Conservation (phyloP, 2,888 invertebrate species). For the Drosophila siamana region DNA sequence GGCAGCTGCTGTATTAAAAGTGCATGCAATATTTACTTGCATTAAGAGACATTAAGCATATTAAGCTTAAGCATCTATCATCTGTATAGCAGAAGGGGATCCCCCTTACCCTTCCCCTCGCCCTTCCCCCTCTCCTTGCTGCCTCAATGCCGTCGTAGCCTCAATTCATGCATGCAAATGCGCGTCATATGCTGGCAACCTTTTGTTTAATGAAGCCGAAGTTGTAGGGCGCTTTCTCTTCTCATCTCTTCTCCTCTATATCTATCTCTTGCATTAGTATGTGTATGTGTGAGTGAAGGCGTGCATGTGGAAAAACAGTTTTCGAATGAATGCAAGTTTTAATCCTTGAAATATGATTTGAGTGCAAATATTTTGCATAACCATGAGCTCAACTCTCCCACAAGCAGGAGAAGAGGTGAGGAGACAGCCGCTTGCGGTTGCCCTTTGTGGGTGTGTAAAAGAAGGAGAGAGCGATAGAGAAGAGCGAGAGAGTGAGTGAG, state of each 20-base stretch:
- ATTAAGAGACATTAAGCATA: conserved; percentile 63
- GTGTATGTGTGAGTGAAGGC: conserved; percentile 28
- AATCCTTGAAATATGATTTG: conserved; percentile 82
- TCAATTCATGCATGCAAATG: conserved; percentile 57
- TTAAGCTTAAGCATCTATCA: conserved; percentile 58
- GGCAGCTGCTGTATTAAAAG: conserved; percentile 41
- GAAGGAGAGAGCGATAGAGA: conserved; percentile 24
- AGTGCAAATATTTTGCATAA: conserved; percentile 82
- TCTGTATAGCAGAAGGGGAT: conserved; percentile 22
- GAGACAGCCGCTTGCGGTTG: conserved; percentile 53
- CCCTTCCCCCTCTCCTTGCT: neutral
- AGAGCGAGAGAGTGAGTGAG: conserved; percentile 17
- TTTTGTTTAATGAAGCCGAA: conserved; percentile 79
- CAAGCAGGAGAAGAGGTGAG: conserved; percentile 11
- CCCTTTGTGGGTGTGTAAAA: conserved; percentile 26
- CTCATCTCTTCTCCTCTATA: neutral
- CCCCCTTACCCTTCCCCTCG: neutral
- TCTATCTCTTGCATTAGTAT: neutral
- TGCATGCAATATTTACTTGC: conserved; percentile 41
- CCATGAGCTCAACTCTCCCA: conserved; percentile 70
- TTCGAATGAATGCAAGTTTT: conserved; percentile 79
- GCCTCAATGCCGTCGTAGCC: neutral
- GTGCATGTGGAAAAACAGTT: conserved; percentile 79
- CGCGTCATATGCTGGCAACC: conserved; percentile 58
- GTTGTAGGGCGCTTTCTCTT: conserved; percentile 51